Conservation (phyloP, 1,140 invertebrate genomes). For the Steinernema feltiae region DNA sequence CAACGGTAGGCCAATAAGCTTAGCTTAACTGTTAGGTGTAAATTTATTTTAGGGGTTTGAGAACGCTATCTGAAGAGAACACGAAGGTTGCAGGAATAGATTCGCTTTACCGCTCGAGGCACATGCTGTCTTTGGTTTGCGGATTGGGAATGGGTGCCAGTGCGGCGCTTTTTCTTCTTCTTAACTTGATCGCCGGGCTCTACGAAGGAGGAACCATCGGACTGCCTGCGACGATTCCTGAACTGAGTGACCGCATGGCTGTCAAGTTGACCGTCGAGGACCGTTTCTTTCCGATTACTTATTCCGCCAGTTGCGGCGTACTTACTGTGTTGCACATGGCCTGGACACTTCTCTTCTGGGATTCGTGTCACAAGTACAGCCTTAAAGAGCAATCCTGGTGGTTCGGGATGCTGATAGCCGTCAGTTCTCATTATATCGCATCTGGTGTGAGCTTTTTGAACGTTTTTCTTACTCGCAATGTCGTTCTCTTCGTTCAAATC, state of each 20-base stretch:
- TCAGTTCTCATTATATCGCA: neutral
- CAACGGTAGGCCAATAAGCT: neutral
- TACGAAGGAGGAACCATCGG: constrained; percentile 7
- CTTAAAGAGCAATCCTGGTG: neutral
- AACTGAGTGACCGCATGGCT: neutral
- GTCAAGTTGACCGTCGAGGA: neutral
- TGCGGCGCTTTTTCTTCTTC: neutral
- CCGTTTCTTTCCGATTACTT: neutral
- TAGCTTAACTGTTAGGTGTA: neutral
- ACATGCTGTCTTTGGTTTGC: constrained; percentile 1
- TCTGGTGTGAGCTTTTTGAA: neutral
- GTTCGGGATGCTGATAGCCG: neutral
- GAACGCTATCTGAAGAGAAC: neutral
- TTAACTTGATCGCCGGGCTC: neutral
- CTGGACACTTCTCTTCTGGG: constrained; percentile 6
- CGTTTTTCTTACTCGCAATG: neutral
- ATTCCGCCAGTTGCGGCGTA: neutral
- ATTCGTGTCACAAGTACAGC: constrained; percentile 1
- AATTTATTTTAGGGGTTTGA: neutral
- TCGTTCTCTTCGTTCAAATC: neutral
- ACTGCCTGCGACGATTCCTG: neutral
- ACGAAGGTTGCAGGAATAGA: neutral
- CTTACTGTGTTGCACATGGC: neutral
- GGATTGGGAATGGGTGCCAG: neutral
- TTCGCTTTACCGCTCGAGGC: constrained; percentile 1